phyloP scores from a whole-genome alignment of 2,797 vertebrate species.

The Leptatherina wallacei region DNA sequence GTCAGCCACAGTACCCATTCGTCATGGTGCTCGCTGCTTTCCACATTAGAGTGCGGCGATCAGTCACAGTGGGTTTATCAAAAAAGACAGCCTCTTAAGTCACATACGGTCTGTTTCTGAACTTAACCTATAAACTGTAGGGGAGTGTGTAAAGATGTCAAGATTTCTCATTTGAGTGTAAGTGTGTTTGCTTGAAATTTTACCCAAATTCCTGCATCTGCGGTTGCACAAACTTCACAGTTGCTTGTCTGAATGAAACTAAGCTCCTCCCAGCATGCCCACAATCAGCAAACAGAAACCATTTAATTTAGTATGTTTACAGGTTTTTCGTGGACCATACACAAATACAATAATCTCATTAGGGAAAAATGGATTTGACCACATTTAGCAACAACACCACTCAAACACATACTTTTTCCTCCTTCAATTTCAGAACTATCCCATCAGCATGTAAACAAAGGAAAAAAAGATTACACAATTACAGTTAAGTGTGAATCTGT shows the following conservation, averaged over 20 bases:
- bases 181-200: constrained; percentile 46
- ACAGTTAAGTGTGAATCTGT: neutral
- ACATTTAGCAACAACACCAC: neutral
- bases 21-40: constrained; percentile 13
- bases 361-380: neutral
- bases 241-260: neutral
- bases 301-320: neutral
- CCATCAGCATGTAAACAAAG: neutral
- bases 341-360: neutral
- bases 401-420: neutral
- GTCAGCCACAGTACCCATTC: constrained; percentile 21
- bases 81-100: neutral
- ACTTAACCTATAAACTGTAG: neutral
- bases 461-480: neutral
- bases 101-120: constrained; percentile 1
- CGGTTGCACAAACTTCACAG: constrained; percentile 10
- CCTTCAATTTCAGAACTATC: no score
- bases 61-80: neutral
- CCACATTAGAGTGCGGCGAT: neutral
- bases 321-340: neutral
- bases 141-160: neutral
- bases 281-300: constrained; percentile 26
- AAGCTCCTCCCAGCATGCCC: neutral
- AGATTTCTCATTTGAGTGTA: constrained; percentile 30
- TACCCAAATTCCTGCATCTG: constrained; percentile 42